Evolutionary conservation across 1,140 invertebrate genomes (phyloP).

Genomic region (Steinernema khuongi): DNA sequence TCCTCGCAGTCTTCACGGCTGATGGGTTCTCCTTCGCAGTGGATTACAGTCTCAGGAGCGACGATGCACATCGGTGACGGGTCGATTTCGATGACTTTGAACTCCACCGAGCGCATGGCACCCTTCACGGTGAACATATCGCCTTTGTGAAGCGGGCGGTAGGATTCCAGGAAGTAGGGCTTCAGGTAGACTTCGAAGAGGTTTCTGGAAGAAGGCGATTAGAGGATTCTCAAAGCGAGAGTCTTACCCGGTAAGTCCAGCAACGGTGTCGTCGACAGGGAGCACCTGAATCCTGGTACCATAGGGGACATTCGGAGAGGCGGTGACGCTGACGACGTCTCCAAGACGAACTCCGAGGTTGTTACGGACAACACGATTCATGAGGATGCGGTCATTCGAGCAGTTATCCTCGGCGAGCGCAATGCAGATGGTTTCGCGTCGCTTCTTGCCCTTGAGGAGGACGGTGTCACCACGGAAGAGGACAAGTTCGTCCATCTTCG

Average conservation of each 20-base stretch:
- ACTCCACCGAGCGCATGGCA: slow-evolving; percentile 96
- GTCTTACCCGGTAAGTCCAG: slow-evolving; percentile 87
- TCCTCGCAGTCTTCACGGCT: slow-evolving; percentile 99
- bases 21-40: slow-evolving; percentile 96
- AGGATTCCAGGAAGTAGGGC: slow-evolving; percentile 97
- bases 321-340: slow-evolving; percentile 75
- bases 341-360: slow-evolving; percentile 90
- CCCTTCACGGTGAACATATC: slow-evolving; percentile 95
- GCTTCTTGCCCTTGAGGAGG: slow-evolving; percentile 77
- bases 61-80: slow-evolving; percentile 99
- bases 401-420: slow-evolving; percentile 91
- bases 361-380: slow-evolving; percentile 95
- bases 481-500: slow-evolving; percentile 97
- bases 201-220: slow-evolving; percentile 67
- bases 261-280: slow-evolving; percentile 97
- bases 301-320: slow-evolving; percentile 94
- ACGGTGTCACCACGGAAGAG: slow-evolving; percentile 96
- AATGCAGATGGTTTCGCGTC: slow-evolving; percentile 96
- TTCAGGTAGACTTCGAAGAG: slow-evolving; percentile 97
- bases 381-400: slow-evolving; percentile 92
- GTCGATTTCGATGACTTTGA: slow-evolving; percentile 94
- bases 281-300: slow-evolving; percentile 95
- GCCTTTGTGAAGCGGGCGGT: slow-evolving; percentile 95
- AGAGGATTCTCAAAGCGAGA: slow-evolving; percentile 5
- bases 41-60: slow-evolving; percentile 95